Base-by-base conservation (phyloP, 2,888 invertebrate species). In the Lithodes maja region DNA sequence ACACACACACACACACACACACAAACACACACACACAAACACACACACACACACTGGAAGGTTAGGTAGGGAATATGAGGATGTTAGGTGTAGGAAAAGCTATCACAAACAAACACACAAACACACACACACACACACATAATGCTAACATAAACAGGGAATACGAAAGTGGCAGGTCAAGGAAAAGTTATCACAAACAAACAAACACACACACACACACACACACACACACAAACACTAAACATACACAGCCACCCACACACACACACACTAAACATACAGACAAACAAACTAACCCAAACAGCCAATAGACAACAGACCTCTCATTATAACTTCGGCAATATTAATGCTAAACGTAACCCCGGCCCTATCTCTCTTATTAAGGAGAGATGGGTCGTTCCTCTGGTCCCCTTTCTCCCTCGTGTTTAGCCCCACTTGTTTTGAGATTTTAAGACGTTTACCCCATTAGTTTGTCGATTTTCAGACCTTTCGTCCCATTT, bases 81-180 rank as follows among this genome's bases (percentile, higher is more conserved):
- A 69, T 61, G 69, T 9, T 17, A 17, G 17, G 3, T 3, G 9
- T 55, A 55, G 5, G 55, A 5, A n/a, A 55, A 7, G 5, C 3
- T 49, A 7, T 7, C 69, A 71, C 69, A 83, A 68, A 71, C 69
- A 71, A 33, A 71, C 69, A 81, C 17, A 75, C 52, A 75, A 50
- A 75, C 54, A 84, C 50, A 77, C n/a, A 50, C 53, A 83, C 52
- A 75, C 54, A 84, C 50, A 77, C n/a, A 50, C 53, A 83, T 68
- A 15, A 9, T 55, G 5, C 5, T 78, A 1, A 49, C 7, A 77
- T 3, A 77, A 3, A 77, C 52, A 49, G 61, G 61, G 12, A 61
- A 7, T 61, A 61, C 61, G 61, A 61, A 12, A 3, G 3, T 61
- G 61, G 12, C 61, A 7, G 5, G 12, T 7, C 12, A 3, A 3